phyloP scores from a whole-genome alignment of 2,888 invertebrate genomes.

The Deilephila elpenor region DNA sequence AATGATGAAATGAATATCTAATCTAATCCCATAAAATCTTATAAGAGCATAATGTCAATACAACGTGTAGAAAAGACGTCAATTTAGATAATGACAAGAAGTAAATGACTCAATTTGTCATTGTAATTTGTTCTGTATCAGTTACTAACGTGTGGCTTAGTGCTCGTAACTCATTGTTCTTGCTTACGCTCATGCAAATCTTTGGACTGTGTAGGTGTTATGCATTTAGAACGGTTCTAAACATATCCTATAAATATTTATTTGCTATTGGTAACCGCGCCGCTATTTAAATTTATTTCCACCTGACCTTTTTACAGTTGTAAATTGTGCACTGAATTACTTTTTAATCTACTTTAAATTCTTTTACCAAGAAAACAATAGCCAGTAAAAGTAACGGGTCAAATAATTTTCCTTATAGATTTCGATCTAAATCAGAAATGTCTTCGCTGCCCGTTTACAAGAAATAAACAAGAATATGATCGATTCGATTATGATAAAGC shows the following conservation, averaged over 20 bases:
- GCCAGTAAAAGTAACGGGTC: not conserved
- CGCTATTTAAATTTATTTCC: constrained; percentile 3
- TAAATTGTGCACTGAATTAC: not conserved
- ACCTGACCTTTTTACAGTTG: constrained; percentile 8
- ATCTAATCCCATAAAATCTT: not conserved
- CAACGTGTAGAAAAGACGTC: constrained; percentile 2
- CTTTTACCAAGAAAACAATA: not conserved
- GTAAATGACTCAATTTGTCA: constrained; percentile 61
- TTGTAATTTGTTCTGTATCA: constrained; percentile 55
- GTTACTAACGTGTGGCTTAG: constrained; percentile 51
- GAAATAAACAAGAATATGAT: constrained; percentile 23
- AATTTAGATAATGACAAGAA: constrained; percentile 45
- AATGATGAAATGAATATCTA: not conserved
- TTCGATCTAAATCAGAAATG: not conserved
- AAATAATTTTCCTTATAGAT: not conserved
- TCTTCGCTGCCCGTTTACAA: not conserved
- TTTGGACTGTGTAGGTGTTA: constrained; percentile 55
- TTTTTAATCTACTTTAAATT: not conserved
- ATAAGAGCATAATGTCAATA: not conserved
- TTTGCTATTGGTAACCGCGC: constrained; percentile 41
- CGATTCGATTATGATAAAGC: constrained; percentile 38
- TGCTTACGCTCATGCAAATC: constrained; percentile 61
- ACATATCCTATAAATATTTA: constrained; percentile 62
- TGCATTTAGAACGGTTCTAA: constrained; percentile 68
- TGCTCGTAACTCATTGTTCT: constrained; percentile 61